Evolutionary conservation across 2,113 vertebrate species (phyloP).

Genomic region (Amazona guildingii): DNA sequence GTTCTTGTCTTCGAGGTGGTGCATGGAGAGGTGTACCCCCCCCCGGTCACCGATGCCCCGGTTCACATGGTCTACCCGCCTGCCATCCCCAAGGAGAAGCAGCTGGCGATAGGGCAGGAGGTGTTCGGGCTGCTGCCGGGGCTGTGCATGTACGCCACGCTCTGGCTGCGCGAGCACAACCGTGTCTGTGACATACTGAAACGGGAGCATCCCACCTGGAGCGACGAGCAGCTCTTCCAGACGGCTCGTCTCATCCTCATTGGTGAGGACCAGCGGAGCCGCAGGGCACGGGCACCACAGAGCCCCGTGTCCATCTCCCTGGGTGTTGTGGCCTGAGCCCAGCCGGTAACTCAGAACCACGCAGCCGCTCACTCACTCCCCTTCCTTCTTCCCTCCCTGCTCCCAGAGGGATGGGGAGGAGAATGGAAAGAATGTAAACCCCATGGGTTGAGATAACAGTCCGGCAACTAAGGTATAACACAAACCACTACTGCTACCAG

Average conservation of each 20-base stretch:
- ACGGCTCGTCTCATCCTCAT: slow-evolving; percentile 92
- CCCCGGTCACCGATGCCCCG: slow-evolving; percentile 68
- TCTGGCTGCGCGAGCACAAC: slow-evolving; percentile 96
- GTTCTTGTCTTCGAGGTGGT: slow-evolving; percentile 71
- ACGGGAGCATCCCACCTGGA: slow-evolving; percentile 89
- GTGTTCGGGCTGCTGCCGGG: slow-evolving; percentile 89
- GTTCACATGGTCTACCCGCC: slow-evolving; percentile 88
- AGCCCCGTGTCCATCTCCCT: fast-evolving
- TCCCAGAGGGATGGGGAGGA: neutral
- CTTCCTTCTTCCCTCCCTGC: neutral
- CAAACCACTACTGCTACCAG: neutral
- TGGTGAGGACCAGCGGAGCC: slow-evolving; percentile 62
- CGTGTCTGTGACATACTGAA: slow-evolving; percentile 90
- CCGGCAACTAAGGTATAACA: neutral
- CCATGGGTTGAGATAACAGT: neutral
- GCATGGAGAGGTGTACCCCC: slow-evolving; percentile 88
- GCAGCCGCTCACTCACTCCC: neutral
- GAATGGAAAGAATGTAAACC: neutral
- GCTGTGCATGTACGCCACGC: slow-evolving; percentile 84
- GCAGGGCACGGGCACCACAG: fast-evolving
- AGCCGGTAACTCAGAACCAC: neutral
- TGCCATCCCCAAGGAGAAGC: slow-evolving; percentile 53
- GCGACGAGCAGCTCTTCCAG: slow-evolving; percentile 94
- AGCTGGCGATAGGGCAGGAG: slow-evolving; percentile 89
- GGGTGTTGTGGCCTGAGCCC: neutral